Evolutionary conservation across 2,797 vertebrate species (phyloP).

Genomic region (Xiphorhynchus erythropygius): DNA sequence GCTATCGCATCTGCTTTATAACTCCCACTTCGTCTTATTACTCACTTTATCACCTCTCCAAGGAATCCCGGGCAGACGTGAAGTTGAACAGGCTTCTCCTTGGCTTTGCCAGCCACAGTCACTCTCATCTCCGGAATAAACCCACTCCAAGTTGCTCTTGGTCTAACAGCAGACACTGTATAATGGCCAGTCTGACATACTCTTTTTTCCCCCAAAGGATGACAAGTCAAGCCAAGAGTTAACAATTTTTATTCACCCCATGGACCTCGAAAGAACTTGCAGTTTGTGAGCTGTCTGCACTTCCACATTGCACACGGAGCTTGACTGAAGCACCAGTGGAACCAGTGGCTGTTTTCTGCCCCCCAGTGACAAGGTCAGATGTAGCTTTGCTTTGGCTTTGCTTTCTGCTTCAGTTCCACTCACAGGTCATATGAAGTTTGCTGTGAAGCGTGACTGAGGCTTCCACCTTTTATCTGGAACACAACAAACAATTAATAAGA

Average conservation of each 20-base stretch:
- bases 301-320: not conserved
- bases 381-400: not conserved
- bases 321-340: not conserved
- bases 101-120: conserved; percentile 17
- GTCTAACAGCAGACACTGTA: not conserved
- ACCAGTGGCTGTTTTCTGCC: conserved; percentile 27
- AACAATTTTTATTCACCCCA: conserved; percentile 58
- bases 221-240: conserved; percentile 43
- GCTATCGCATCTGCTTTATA: not conserved
- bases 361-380: conserved; percentile 19
- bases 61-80: not conserved
- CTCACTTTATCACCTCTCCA: conserved; percentile 29
- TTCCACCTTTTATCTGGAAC: conserved; percentile 39
- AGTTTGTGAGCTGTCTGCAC: not conserved
- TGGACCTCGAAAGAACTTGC: not conserved
- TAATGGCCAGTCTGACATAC: not conserved
- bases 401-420: conserved; percentile 21
- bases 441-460: not conserved
- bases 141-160: not conserved
- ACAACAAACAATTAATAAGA: not conserved
- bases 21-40: conserved; percentile 3
- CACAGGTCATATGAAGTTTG: not conserved
- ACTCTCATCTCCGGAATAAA: not conserved
- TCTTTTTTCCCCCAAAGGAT: conserved; percentile 25
- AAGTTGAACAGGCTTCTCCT: not conserved